Base-by-base conservation (phyloP, 2,113 vertebrate species). In the Mobula hypostoma region DNA sequence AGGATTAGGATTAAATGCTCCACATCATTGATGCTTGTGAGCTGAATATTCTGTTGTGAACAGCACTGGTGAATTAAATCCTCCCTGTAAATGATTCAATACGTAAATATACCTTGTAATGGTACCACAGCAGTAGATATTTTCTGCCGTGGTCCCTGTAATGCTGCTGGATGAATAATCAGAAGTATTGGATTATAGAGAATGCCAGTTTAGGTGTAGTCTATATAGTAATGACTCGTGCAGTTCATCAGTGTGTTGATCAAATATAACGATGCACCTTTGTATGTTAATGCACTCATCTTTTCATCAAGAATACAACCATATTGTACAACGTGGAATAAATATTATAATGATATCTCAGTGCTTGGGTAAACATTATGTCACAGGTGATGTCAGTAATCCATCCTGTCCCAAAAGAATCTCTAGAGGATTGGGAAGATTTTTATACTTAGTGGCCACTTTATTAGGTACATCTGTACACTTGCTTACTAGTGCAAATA, bases 181-280 rank as follows among this genome's bases (percentile, higher is more conserved):
- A 24, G 48, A 87, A 87, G 27, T 87, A 29, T n/a, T 90, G 7
- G 58, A 79, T 66, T 68, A 17, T 32, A 90, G 29, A 6, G 58
- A 90, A 68, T 29, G 58, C 85, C 61, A 90, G n/a, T 66, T n/a
- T 68, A 90, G 2, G n/a, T 90, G 85, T 90, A 90, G 66, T 66
- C n/a, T 2, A 29, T 32, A 8, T 66, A 17, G 29, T 32, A 36
- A 32, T 90, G 66, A 66, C 11, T 1, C 61, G 63, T 88, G 21
- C 21, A 63, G 11, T n/a, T 27, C 29, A 32, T 66, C 61, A 19
- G 29, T 66, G 61, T 32, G 29, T 68, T 90, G 66, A 68, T 19
- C 15, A 15, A n/a, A 90, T 17, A 12, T 68, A 68, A 66, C 66
- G n/a, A 14, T 24, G 27, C 14, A 27, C 83, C 14, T 58, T 29